These are phyloP conservation scores for Poeciliopsis turrubarensis DNA, from an alignment of 2,113 vertebrate species.

Conservation along the genomic window DNA sequence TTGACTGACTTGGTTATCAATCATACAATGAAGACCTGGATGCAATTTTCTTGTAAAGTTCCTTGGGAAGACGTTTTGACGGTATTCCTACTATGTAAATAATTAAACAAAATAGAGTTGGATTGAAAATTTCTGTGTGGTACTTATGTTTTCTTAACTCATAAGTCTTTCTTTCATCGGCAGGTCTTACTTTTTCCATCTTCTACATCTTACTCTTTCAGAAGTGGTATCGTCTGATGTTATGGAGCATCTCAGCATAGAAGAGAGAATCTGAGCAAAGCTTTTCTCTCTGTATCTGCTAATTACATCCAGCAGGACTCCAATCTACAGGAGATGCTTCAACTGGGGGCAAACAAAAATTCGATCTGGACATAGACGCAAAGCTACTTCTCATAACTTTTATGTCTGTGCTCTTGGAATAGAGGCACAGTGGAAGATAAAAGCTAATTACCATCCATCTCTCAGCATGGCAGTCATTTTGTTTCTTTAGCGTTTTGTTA, in stretches of 20 bases:
- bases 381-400: slow-evolving; percentile 14
- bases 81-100: no score
- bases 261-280: slow-evolving; percentile 14
- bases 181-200: slow-evolving; percentile 13
- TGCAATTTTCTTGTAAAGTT: no score
- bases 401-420: slow-evolving; percentile 40
- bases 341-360: slow-evolving; percentile 46
- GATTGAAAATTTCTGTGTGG: no score
- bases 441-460: slow-evolving; percentile 27
- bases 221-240: slow-evolving; percentile 28
- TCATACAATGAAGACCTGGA: no score
- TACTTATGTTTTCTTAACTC: slow-evolving; percentile 1
- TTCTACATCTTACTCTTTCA: slow-evolving; percentile 17
- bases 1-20: no score
- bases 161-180: slow-evolving; percentile 1
- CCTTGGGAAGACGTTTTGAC: no score
- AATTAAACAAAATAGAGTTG: no score
- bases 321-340: slow-evolving; percentile 39
- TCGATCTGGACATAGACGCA: slow-evolving; percentile 30
- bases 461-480: slow-evolving; percentile 16
- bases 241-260: slow-evolving; percentile 31
- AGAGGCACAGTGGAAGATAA: slow-evolving; percentile 20
- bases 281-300: slow-evolving; percentile 52
- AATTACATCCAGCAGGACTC: slow-evolving; percentile 56
- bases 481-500: slow-evolving; percentile 28